phyloP scores from a whole-genome alignment of 1,140 invertebrate species.

The Steinernema khuongi region DNA sequence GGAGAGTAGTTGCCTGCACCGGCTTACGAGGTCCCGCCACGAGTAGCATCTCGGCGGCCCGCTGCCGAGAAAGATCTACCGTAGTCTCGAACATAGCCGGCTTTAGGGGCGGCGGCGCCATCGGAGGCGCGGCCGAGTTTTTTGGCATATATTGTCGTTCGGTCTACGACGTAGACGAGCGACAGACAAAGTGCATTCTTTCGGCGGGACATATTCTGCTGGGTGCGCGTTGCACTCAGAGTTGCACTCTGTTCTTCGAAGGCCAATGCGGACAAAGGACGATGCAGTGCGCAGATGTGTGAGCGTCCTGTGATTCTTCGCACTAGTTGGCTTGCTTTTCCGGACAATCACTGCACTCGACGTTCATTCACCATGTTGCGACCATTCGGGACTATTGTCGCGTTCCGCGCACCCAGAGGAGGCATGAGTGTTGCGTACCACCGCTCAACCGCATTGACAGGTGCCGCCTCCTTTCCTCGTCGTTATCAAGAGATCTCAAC shows the following conservation, averaged over 20 bases:
- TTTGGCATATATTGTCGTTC: not conserved
- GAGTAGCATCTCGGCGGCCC: not conserved
- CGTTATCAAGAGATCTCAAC: constrained; percentile 16
- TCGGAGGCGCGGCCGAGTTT: not conserved
- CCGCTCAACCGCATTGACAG: not conserved
- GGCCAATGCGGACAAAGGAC: not conserved
- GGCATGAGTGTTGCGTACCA: not conserved
- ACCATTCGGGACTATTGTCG: not conserved
- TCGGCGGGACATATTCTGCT: no score
- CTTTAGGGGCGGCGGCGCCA: not conserved
- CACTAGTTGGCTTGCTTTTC: no score
- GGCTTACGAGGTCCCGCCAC: not conserved
- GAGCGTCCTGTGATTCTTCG: no score
- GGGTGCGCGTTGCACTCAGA: no score
- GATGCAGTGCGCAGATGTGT: not conserved
- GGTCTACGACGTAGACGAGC: not conserved
- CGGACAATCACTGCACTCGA: not conserved
- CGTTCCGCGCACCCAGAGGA: not conserved
- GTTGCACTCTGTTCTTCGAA: no score
- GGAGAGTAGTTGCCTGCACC: no score
- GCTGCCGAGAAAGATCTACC: not conserved
- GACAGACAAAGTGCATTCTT: not conserved
- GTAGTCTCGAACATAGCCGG: not conserved
- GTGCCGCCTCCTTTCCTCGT: not conserved
- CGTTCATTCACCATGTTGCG: no score